Percentiles rank a stretch among this genome's conserved stretches.
These are phyloP conservation scores for Eurytoma adleriae DNA, from an alignment of 2,888 invertebrate genomes.

Conservation along the genomic window DNA sequence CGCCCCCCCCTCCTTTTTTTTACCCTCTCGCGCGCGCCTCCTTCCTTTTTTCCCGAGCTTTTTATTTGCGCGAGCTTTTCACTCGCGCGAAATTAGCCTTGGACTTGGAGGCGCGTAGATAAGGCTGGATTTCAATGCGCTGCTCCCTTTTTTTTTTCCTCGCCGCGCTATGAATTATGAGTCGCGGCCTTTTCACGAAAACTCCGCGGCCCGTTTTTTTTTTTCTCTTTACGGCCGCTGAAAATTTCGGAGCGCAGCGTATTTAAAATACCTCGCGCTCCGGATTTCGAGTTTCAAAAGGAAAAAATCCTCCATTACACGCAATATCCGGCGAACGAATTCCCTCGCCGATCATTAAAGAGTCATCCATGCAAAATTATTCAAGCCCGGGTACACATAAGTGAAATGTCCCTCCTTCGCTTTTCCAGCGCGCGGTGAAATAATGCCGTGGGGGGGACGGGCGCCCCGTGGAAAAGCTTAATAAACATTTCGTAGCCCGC, in stretches of 20 bases:
- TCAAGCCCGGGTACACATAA: no score
- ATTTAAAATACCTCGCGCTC: neutral
- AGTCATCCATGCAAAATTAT: neutral
- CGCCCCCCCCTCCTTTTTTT: constrained; percentile 1
- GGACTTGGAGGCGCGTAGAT: no score
- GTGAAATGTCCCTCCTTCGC: no score
- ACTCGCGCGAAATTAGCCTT: no score
- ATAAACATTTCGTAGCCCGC: constrained; percentile 25
- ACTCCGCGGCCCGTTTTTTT: neutral
- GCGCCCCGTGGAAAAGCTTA: constrained; percentile 30
- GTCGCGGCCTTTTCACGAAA: neutral
- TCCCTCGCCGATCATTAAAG: neutral
- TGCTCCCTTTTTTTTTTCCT: neutral
- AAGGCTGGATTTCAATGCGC: no score
- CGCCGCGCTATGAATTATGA: constrained; percentile 9
- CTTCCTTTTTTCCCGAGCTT: constrained; percentile 24
- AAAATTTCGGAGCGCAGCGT: no score
- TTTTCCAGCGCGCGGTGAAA: no score
- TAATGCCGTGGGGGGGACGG: neutral
- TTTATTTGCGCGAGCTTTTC: no score
- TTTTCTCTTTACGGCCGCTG: neutral
- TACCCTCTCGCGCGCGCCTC: neutral
- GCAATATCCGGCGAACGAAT: neutral
- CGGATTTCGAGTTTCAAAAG: neutral
- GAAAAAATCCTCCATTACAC: no score